Base-by-base conservation (phyloP, 2,113 vertebrate genomes). In the Catharus bicknelli region DNA sequence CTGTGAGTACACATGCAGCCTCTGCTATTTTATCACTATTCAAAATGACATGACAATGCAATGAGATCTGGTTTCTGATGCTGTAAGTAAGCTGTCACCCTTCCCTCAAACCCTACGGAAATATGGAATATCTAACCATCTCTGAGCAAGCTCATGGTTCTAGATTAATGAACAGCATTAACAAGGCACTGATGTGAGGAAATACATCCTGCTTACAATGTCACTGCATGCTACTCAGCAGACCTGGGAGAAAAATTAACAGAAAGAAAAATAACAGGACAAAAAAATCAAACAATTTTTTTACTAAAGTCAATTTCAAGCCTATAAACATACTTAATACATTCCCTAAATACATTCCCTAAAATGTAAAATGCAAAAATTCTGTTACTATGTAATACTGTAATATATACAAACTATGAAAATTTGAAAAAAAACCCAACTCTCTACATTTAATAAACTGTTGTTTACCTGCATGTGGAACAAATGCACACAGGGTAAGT, bases 101-200 rank as follows among this genome's bases (percentile, higher is more conserved):
- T 93, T 96, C 32, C 62, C 91, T 91, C 86, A 95, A 97, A 96
- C 30, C 50, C 86, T 70, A 94, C 5, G 21, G 92, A 97, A 97
- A 97, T 97, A 97, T 86, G 96, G 96, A 94, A 92, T 95, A 93
- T 92, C 93, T 97, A 97, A 98, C 93, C 74, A 92, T 88, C 92
- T 96, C 92, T 95, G 96, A 97, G 96, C 61, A 96, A 97, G 94
- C 94, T 96, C 57, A 55, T 89, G 93, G 97, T 97, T 97, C 97
- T 97, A 97, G 96, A 98, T 98, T 98, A 97, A 98, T 97, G 97
- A 94, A 96, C 14, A 61, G 86, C 86, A 97, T 97, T 97, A 98
- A 98, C 94, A 94, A 97, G 81, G 92, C 96, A 97, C 75, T 91
- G 96, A 96, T 92, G 96, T 97, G 96, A 96, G 59, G 95, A 97